Evolutionary conservation across 2,113 vertebrate species (phyloP).

Genomic region (Acanthochromis polyacanthus): DNA sequence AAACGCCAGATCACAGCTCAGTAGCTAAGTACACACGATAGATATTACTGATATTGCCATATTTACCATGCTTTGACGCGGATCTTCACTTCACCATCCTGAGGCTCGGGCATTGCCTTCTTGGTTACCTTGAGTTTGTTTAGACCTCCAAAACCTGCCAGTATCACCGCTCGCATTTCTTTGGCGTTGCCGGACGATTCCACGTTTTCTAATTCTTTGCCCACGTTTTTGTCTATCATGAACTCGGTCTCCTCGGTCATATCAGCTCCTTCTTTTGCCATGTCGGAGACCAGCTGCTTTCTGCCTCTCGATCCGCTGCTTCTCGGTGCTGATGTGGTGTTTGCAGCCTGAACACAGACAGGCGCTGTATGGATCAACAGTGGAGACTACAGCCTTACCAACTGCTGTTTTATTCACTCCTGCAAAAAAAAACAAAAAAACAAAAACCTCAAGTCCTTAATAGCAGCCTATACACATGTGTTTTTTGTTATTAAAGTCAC

Average conservation of each 20-base stretch:
- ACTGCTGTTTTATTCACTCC: background rate
- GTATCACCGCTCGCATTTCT: slow-evolving; percentile 95
- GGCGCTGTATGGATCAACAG: slow-evolving; percentile 24
- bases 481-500: background rate
- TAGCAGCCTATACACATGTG: too few relatives aligned
- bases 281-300: slow-evolving; percentile 74
- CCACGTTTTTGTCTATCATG: slow-evolving; percentile 90
- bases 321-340: slow-evolving; percentile 49
- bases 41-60: background rate
- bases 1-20: background rate
- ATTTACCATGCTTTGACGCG: slow-evolving; percentile 97
- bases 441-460: too few relatives aligned
- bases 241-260: slow-evolving; percentile 93
- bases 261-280: slow-evolving; percentile 92
- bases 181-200: slow-evolving; percentile 85
- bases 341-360: slow-evolving; percentile 43
- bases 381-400: slow-evolving; percentile 8
- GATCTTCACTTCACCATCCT: slow-evolving; percentile 95
- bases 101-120: slow-evolving; percentile 94
- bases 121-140: slow-evolving; percentile 95
- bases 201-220: slow-evolving; percentile 81
- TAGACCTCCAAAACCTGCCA: slow-evolving; percentile 93
- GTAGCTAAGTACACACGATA: background rate
- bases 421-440: background rate
- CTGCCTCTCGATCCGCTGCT: slow-evolving; percentile 41